Base-by-base conservation (phyloP, 2,113 vertebrate genomes). In the Numida meleagris region DNA sequence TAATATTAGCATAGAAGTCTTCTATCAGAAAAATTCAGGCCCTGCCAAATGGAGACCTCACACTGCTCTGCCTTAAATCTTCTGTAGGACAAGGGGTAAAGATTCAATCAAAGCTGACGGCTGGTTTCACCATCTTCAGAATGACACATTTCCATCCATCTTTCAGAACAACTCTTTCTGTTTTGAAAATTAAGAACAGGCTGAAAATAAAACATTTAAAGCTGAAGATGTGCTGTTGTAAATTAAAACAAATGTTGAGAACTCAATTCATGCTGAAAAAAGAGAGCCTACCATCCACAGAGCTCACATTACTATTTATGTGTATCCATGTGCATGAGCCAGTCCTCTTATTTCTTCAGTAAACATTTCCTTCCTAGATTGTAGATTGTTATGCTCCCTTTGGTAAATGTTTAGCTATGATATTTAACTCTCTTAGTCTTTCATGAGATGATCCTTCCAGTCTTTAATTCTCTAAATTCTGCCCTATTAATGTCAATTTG, bases 341-440 rank as follows among this genome's bases (percentile, higher is more conserved):
- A 81, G 43, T 77, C 65, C 31, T 88, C 70, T 86, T 92, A 74
- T 67, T 80, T 88, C 79, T 88, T 83, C n/a, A 74, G 45, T 83
- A 94, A 95, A 88, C 82, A 94, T 93, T 93, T 88, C 46, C 61
- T 72, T 90, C 31, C 11, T 33, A 65, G 82, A 72, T 5, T 90
- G 46, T 58, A 86, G 42, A 50, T 88, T 73, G 42, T 80, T 78
- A 71, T n/a, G 38, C 51, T 84, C 46, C 20, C 55, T 63, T 71
- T 3, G 4, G 27, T 78, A 91, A 94, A 88, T 75, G 20, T 84
- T 96, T 94, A 74, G 33, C 34, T 88, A 74, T 1, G 4, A 63
- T 61, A 71, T 89, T 90, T 88, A 59, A 23, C 20, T 84, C 43
- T 48, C 51, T 83, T 90, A 92, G 3, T 82, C 86, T 82, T 83